Evolutionary conservation across 1,140 invertebrate species (phyloP).

Genomic region (Drosophila sturtevanti): DNA sequence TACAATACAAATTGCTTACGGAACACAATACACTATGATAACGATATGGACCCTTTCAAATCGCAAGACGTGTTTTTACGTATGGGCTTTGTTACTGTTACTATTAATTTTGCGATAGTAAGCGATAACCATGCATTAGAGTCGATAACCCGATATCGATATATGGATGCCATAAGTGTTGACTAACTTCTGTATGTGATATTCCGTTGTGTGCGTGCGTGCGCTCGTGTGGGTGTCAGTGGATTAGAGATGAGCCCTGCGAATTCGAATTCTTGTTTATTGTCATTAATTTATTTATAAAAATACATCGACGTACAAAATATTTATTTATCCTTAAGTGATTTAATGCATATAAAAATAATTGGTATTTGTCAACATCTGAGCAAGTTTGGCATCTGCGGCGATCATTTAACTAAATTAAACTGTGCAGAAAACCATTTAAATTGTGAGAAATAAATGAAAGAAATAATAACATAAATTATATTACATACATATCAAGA

Average conservation of each 20-base stretch:
- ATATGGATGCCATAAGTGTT: background rate
- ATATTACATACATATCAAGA: background rate
- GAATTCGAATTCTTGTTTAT: conserved; percentile 28
- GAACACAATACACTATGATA: too few relatives aligned
- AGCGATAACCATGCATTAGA: too few relatives aligned
- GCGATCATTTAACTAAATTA: background rate
- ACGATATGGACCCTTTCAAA: too few relatives aligned
- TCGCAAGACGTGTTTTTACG: too few relatives aligned
- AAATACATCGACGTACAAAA: background rate
- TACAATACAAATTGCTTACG: background rate
- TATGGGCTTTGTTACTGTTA: too few relatives aligned
- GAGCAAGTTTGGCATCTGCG: background rate
- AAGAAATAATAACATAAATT: conserved; percentile 2
- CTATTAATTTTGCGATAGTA: too few relatives aligned
- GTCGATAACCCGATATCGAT: background rate
- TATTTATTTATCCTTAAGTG: background rate
- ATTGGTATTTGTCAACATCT: background rate
- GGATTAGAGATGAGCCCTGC: conserved; percentile 6
- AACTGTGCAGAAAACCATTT: background rate
- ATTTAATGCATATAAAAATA: background rate
- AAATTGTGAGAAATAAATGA: background rate
- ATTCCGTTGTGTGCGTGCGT: background rate
- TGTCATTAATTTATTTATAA: conserved; percentile 13
- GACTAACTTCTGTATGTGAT: background rate
- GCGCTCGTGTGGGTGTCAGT: conserved; percentile 17